phyloP scores from a whole-genome alignment of 2,113 vertebrate species.

The Cisticola juncidis region DNA sequence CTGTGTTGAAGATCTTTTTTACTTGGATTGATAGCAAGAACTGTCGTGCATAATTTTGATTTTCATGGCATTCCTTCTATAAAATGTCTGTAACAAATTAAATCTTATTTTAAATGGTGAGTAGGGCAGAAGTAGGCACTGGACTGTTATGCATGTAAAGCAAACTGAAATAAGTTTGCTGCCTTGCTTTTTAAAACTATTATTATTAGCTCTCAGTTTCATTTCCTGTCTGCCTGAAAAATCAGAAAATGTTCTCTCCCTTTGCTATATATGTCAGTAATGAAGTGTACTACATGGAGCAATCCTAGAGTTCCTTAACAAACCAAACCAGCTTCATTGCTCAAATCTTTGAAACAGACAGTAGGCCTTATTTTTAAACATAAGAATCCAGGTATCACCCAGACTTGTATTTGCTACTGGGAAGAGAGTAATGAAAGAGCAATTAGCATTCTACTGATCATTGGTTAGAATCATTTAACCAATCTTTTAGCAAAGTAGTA shows the following conservation, averaged over 20 bases:
- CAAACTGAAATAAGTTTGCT: not conserved
- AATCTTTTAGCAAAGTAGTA: conserved; percentile 41
- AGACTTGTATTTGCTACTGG: conserved; percentile 53
- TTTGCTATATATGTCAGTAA: not conserved
- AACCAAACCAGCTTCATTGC: not conserved
- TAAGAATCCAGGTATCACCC: conserved; percentile 13
- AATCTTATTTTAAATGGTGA: not conserved
- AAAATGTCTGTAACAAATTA: not conserved
- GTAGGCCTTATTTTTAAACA: conserved; percentile 43
- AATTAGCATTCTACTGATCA: conserved; percentile 51
- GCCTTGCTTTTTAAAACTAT: not conserved
- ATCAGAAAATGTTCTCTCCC: not conserved
- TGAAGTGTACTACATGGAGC: not conserved
- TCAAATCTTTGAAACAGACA: not conserved
- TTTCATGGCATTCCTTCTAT: not conserved
- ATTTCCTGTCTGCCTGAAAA: not conserved
- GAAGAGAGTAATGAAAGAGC: conserved; percentile 34
- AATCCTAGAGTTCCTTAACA: not conserved
- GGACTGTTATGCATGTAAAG: not conserved
- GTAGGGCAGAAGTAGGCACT: not conserved
- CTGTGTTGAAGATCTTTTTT: not conserved
- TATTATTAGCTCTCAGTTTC: not conserved
- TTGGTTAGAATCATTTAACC: conserved; percentile 59
- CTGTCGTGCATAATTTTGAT: not conserved
- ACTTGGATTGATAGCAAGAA: not conserved